Conservation (phyloP, 2,888 invertebrate genomes). For the Microctonus hyperodae region DNA sequence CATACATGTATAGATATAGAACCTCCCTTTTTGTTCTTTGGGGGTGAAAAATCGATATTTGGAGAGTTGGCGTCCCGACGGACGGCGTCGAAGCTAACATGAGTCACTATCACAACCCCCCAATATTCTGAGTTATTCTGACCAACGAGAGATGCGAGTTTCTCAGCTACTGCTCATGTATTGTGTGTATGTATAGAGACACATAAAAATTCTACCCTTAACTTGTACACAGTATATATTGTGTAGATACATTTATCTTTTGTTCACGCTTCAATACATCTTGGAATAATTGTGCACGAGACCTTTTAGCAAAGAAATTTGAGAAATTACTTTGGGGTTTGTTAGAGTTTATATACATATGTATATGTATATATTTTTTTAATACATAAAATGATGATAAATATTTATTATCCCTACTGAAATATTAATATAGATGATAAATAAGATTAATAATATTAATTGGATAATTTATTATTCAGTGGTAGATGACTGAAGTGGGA, state of each 20-base stretch:
- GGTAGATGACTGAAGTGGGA: background rate
- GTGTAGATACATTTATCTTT: background rate
- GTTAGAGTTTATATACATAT: no score
- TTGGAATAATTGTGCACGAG: slow-evolving; percentile 11
- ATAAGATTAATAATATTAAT: background rate
- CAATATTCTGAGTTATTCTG: slow-evolving; percentile 22
- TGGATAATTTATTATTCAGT: background rate
- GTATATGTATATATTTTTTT: no score
- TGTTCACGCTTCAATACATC: slow-evolving; percentile 31
- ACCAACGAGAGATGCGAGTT: background rate
- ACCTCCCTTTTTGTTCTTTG: slow-evolving; percentile 46
- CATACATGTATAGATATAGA: no score
- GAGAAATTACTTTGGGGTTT: background rate
- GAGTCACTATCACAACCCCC: slow-evolving; percentile 60
- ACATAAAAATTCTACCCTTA: no score
- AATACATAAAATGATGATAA: background rate
- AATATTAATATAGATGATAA: background rate
- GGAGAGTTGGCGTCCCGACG: slow-evolving; percentile 51
- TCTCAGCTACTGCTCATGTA: slow-evolving; percentile 2
- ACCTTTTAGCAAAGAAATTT: background rate
- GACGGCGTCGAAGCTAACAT: slow-evolving; percentile 56
- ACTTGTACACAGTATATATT: background rate
- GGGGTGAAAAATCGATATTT: slow-evolving; percentile 59
- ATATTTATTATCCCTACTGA: background rate
- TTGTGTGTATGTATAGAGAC: slow-evolving; percentile 2